Evolutionary conservation across 2,113 vertebrate genomes (phyloP).

Genomic region (Lamprologus speciosus): DNA sequence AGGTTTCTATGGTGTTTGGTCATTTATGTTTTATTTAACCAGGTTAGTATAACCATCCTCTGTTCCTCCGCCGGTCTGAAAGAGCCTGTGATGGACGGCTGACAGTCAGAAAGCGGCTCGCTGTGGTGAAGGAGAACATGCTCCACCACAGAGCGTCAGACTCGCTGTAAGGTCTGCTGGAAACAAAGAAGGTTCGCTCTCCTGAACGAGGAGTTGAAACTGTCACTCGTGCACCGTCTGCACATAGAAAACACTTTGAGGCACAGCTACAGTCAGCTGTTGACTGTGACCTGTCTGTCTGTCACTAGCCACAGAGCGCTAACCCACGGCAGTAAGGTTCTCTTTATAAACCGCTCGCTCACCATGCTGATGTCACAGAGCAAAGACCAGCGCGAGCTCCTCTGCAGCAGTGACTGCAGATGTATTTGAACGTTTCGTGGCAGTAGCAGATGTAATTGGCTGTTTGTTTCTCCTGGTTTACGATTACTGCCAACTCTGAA

Average conservation of each 20-base stretch:
- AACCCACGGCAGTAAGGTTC: background rate
- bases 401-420: background rate
- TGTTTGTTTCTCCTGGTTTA: background rate
- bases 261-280: background rate
- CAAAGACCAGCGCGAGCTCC: background rate
- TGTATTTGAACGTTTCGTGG: background rate
- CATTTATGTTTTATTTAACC: background rate
- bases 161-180: background rate
- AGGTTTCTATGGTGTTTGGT: background rate
- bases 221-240: background rate
- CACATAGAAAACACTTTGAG: background rate
- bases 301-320: background rate
- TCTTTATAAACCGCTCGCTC: background rate
- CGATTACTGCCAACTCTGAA: background rate
- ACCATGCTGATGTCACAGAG: background rate
- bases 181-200: background rate
- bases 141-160: background rate
- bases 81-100: background rate
- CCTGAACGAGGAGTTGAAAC: background rate
- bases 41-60: background rate
- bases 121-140: background rate
- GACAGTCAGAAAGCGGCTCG: background rate
- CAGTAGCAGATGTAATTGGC: background rate
- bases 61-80: background rate
- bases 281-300: background rate